Evolutionary conservation across 2,888 invertebrate genomes (phyloP).

Genomic region (Congeria kusceri): DNA sequence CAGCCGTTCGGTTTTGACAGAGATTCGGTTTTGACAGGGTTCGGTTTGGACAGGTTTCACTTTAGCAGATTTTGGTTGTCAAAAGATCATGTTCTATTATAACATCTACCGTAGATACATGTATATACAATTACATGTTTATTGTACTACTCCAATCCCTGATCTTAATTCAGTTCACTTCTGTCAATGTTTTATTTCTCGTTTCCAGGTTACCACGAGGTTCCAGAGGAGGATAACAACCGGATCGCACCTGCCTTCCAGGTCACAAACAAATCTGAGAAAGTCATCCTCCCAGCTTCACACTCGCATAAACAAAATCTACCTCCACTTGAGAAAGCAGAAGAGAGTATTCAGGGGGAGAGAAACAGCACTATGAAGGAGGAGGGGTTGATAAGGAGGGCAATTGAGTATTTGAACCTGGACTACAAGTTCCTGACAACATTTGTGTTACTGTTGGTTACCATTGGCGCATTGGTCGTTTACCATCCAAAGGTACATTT

Average conservation of each 20-base stretch:
- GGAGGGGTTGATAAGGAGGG: constrained; percentile 33
- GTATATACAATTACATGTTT: no score
- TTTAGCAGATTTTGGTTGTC: no score
- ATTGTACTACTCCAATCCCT: no score
- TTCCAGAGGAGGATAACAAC: constrained; percentile 78
- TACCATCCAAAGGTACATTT: constrained; percentile 76
- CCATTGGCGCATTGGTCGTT: constrained; percentile 73
- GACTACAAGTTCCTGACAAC: constrained; percentile 78
- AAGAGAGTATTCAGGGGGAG: constrained; percentile 30
- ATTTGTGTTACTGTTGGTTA: constrained; percentile 67
- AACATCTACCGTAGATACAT: no score
- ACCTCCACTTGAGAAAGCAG: constrained; percentile 20
- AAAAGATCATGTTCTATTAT: no score
- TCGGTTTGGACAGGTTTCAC: no score
- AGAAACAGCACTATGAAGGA: constrained; percentile 28
- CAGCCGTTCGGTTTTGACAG: no score
- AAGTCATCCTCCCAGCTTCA: constrained; percentile 57
- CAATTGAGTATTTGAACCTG: constrained; percentile 63
- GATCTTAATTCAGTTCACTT: no score
- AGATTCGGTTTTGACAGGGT: no score
- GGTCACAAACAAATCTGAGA: constrained; percentile 73
- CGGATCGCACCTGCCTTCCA: constrained; percentile 76
- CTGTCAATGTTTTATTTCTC: no score
- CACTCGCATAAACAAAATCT: constrained; percentile 39
- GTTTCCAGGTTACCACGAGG: constrained; percentile 82